These are phyloP conservation scores for Drosophila parthenogenetica DNA, from an alignment of 2,888 invertebrate species.

Conservation along the genomic window DNA sequence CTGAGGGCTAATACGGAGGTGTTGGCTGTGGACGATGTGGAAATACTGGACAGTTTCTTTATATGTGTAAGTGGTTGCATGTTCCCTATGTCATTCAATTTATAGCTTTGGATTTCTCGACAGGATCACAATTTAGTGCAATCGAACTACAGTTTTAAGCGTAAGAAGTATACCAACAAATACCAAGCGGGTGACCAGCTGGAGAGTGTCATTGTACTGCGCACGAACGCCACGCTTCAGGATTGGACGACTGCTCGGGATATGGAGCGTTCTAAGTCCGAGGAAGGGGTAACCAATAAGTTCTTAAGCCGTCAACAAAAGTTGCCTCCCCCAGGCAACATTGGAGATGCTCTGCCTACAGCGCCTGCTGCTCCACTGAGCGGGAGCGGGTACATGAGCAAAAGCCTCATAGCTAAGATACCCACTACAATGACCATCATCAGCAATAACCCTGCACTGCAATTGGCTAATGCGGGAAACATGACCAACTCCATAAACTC, in stretches of 20 bases:
- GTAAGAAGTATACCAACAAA: slow-evolving; percentile 81
- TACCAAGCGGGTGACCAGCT: slow-evolving; percentile 82
- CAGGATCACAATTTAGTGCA: slow-evolving; percentile 85
- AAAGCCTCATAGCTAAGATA: slow-evolving; percentile 82
- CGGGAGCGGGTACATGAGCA: slow-evolving; percentile 71
- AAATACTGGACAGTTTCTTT: slow-evolving; percentile 84
- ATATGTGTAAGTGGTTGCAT: slow-evolving; percentile 82
- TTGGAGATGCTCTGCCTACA: slow-evolving; percentile 16
- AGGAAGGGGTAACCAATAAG: slow-evolving; percentile 36
- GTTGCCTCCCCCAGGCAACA: slow-evolving; percentile 5
- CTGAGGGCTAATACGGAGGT: slow-evolving; percentile 83
- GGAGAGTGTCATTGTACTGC: slow-evolving; percentile 84
- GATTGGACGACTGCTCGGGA: slow-evolving; percentile 82
- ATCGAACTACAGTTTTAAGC: slow-evolving; percentile 84
- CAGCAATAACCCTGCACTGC: slow-evolving; percentile 74
- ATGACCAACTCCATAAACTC: slow-evolving; percentile 79
- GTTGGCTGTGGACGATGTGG: slow-evolving; percentile 80
- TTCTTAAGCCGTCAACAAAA: slow-evolving; percentile 62
- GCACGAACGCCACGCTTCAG: slow-evolving; percentile 81
- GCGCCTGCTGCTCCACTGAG: slow-evolving; percentile 19
- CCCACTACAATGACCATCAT: slow-evolving; percentile 84
- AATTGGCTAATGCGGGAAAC: slow-evolving; percentile 67
- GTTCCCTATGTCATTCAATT: not conserved
- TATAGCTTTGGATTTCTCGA: not conserved
- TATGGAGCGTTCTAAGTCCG: slow-evolving; percentile 74